Base-by-base conservation (phyloP, 37 sponge, comb jelly and placozoan species). In the Bolinopsis microptera region DNA sequence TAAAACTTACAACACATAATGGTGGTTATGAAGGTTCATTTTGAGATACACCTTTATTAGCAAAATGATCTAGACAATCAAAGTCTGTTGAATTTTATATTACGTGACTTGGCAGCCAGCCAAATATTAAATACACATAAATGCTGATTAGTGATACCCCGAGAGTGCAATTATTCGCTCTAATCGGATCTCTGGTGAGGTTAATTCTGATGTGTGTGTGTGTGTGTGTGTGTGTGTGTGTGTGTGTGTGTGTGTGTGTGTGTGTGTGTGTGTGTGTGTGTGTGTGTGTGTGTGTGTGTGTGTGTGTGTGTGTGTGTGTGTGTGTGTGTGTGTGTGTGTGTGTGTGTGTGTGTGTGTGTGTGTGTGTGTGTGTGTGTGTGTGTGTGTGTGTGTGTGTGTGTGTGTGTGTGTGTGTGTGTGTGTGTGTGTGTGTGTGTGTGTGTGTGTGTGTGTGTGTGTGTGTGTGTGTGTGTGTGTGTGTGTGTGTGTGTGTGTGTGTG, bases 181-280 rank as follows among this genome's bases (percentile, higher is more conserved):
- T n/a, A n/a, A n/a, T n/a, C n/a, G n/a, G n/a, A n/a, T n/a, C n/a
- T n/a, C n/a, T n/a, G n/a, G 61, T 48, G 61, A 18, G 61, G 5
- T 5, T 48, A 13, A 18, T 5, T 48, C 9, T 48, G 61, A n/a
- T 48, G 61, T 48, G 61, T 48, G 61, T 48, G 61, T 48, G 61
- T 48, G 61, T 48, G 92, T 92, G 92, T 92, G 92, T 92, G 92
- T 92, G 92, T 92, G 92, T 92, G 92, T 92, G 92, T 92, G 69
- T 92, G 92, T 92, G 92, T 92, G 92, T 92, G 92, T 92, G 92
- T 83, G 88, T 83, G 88, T 83, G 88, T 83, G 38, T 83, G 88
- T 83, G 88, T 83, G 88, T 83, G 88, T 92, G 69, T 92, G 92
- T 92, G 92, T 48, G 69, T 92, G 92, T 92, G 92, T 92, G 92